Evolutionary conservation across 2,797 vertebrate species (phyloP).

Genomic region (Coilia nasus): DNA sequence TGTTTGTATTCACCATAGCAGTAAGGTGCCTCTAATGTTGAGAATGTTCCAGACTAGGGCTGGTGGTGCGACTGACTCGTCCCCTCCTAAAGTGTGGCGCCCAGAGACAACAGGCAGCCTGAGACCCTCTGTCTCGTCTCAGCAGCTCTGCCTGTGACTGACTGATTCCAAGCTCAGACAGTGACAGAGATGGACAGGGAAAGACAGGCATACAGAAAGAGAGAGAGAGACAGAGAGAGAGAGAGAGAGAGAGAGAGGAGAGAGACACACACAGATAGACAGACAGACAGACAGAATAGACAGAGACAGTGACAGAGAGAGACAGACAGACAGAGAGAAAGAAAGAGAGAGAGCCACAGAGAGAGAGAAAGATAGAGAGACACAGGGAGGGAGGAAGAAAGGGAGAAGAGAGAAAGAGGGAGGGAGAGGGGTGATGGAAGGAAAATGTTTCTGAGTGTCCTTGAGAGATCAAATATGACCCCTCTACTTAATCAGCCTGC

Average conservation of each 20-base stretch:
- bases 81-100: conserved; percentile 43
- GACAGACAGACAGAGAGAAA: neutral
- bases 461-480: conserved; percentile 73
- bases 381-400: neutral
- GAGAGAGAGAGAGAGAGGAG: neutral
- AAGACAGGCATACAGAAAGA: neutral
- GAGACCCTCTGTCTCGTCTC: conserved; percentile 54
- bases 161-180: conserved; percentile 24
- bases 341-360: conserved; percentile 9
- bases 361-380: neutral
- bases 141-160: conserved; percentile 30
- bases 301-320: neutral
- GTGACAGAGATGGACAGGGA: conserved; percentile 28
- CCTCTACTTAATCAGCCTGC: conserved; percentile 44
- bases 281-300: conserved; percentile 36
- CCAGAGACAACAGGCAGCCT: conserved; percentile 66
- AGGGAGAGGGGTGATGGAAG: conserved; percentile 18
- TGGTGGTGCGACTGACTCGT: neutral
- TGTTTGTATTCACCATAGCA: conserved; percentile 34
- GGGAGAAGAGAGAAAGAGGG: neutral
- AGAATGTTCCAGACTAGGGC: conserved; percentile 27
- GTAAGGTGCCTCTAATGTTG: conserved; percentile 7
- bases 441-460: conserved; percentile 60
- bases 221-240: neutral
- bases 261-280: neutral